Percentiles rank a stretch among this genome's conserved stretches.
phyloP scores from a whole-genome alignment of 2,888 invertebrate species.

The Phrixothrix hirtus region DNA sequence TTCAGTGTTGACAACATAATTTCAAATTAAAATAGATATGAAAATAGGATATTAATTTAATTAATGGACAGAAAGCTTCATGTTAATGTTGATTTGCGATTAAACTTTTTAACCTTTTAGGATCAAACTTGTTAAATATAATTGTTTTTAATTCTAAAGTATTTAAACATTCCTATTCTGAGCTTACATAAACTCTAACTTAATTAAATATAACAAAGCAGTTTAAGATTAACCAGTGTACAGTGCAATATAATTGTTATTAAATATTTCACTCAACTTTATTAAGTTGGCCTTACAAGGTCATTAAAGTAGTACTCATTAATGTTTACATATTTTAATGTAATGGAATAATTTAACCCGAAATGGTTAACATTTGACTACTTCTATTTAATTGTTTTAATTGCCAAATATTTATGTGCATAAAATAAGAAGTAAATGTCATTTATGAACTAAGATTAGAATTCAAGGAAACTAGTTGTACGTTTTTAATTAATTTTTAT shows the following conservation, averaged over 20 bases:
- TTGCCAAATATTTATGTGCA: no score
- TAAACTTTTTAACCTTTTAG: constrained; percentile 7
- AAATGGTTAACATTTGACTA: no score
- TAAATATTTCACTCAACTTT: not conserved
- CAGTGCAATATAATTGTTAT: not conserved
- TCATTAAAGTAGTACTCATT: not conserved
- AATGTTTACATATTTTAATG: not conserved
- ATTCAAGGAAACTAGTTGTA: no score
- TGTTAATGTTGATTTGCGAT: no score
- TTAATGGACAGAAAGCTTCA: not conserved
- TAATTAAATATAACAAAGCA: not conserved
- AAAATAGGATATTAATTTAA: not conserved
- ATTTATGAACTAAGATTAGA: no score
- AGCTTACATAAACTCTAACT: not conserved
- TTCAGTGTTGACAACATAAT: no score
- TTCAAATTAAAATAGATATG: no score
- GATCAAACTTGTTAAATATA: constrained; percentile 14
- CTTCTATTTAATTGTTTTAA: no score
- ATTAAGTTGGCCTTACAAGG: not conserved
- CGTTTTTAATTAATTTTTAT: no score
- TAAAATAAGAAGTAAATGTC: no score
- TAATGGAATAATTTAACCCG: no score
- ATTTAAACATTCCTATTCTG: constrained; percentile 2
- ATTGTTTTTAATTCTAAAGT: constrained; percentile 7
- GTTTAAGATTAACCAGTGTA: not conserved